A percentile compares a stretch with the other conserved stretches of the same genome.
These are phyloP conservation scores for Gadopsis marmoratus DNA, from an alignment of 2,797 vertebrate species.

Conservation along the genomic window DNA sequence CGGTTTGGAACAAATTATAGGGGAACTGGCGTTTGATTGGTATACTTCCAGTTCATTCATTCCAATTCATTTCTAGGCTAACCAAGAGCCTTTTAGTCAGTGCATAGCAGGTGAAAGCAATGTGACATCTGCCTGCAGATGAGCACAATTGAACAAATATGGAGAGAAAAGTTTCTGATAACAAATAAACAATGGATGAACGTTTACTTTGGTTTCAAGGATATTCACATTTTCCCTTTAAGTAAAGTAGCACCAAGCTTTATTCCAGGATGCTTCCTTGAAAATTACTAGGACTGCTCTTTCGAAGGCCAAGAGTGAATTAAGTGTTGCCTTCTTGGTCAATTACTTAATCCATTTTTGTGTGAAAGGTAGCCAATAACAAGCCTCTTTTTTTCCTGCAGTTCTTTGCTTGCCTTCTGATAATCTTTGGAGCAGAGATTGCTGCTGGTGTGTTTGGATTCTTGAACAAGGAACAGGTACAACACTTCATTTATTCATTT, in stretches of 20 bases:
- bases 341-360: background rate
- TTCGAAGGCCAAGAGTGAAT: background rate
- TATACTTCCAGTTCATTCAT: background rate
- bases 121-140: background rate
- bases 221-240: background rate
- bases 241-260: background rate
- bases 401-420: constrained; percentile 96
- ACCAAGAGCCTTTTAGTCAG: background rate
- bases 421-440: constrained; percentile 97
- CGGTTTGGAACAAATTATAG: background rate
- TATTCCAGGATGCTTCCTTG: background rate
- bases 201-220: background rate
- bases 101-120: background rate
- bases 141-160: background rate
- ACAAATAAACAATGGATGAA: background rate
- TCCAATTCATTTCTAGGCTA: background rate
- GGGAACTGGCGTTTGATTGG: background rate
- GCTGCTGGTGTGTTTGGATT: constrained; percentile 96
- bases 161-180: background rate
- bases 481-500: background rate
- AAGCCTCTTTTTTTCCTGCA: constrained; percentile 65
- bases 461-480: constrained; percentile 91
- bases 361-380: background rate
- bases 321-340: background rate
- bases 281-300: background rate